phyloP scores from a whole-genome alignment of 2,797 vertebrate genomes.

The Nyctalus aviator region DNA sequence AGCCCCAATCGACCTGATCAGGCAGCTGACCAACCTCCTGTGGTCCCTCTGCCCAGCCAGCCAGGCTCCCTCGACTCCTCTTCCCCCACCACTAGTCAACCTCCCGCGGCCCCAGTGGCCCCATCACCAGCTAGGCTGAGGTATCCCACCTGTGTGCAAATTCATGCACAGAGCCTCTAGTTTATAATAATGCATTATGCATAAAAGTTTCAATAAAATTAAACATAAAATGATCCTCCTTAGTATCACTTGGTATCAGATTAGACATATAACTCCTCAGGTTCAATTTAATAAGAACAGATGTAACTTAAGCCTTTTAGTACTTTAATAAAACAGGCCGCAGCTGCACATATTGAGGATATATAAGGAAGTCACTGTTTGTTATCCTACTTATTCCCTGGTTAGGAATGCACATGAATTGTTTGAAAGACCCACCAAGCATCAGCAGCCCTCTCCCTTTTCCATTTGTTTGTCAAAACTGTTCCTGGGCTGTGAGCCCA shows the following conservation, averaged over 20 bases:
- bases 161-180: no score
- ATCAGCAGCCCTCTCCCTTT: not conserved
- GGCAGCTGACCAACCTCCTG: no score
- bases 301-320: not conserved
- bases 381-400: not conserved
- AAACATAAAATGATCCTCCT: not conserved
- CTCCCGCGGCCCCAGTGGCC: no score
- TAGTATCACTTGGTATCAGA: not conserved
- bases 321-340: not conserved
- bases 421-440: not conserved
- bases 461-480: not conserved
- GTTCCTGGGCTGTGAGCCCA: no score
- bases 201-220: not conserved
- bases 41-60: no score
- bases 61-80: no score
- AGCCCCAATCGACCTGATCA: no score
- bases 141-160: no score
- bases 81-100: no score
- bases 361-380: not conserved
- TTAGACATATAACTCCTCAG: not conserved
- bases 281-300: not conserved
- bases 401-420: not conserved
- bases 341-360: not conserved
- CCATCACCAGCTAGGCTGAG: no score
- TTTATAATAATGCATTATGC: not conserved